Conservation (phyloP, 2,888 invertebrate species). For the Drosophila fungiperda region DNA sequence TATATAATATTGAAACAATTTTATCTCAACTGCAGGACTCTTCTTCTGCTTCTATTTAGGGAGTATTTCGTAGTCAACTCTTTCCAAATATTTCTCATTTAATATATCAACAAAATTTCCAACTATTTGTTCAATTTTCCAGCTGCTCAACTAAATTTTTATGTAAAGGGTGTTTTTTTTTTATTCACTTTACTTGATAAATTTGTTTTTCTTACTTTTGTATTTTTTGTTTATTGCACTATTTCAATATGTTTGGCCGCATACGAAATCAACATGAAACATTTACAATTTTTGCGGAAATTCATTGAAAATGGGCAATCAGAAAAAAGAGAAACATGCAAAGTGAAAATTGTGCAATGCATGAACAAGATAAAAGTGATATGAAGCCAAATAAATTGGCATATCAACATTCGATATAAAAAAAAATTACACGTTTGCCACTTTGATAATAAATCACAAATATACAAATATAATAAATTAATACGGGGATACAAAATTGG, state of each 20-base stretch:
- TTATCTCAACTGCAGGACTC: not conserved
- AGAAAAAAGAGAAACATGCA: constrained; percentile 3
- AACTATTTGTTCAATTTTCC: not conserved
- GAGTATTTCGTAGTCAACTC: not conserved
- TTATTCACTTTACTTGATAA: not conserved
- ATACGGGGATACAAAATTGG: not conserved
- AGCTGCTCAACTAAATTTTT: not conserved
- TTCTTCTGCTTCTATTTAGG: not conserved
- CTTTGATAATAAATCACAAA: not conserved
- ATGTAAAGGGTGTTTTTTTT: not conserved
- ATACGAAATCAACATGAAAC: constrained; percentile 43
- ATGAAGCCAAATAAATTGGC: constrained; percentile 9
- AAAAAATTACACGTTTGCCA: not conserved
- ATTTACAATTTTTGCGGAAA: constrained; percentile 40
- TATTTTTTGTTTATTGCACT: constrained; percentile 51
- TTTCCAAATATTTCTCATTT: not conserved
- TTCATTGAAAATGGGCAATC: constrained; percentile 23
- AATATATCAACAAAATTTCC: not conserved
- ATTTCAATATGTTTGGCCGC: constrained; percentile 45
- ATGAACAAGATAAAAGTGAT: not conserved
- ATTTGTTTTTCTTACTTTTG: constrained; percentile 8
- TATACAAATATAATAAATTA: not conserved
- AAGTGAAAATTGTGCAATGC: constrained; percentile 27
- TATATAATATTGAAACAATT: not conserved
- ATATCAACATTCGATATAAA: not conserved